These are phyloP conservation scores for Glaucidium brasilianum DNA, from an alignment of 2,113 vertebrate species.

Conservation along the genomic window DNA sequence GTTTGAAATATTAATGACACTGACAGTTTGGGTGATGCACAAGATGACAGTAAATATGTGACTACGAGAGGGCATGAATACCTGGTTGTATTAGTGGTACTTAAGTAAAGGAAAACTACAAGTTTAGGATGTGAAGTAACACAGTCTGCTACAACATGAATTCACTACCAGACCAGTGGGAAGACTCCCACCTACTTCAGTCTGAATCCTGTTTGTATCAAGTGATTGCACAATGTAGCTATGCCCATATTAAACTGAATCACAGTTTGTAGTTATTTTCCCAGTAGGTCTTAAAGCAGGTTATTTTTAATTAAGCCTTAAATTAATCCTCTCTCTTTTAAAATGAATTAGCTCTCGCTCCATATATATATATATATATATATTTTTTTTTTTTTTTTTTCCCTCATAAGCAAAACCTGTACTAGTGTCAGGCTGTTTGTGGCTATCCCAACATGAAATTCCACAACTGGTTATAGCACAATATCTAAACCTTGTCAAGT, in stretches of 20 bases:
- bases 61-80: neutral
- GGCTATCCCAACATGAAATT: neutral
- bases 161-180: neutral
- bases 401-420: neutral
- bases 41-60: neutral
- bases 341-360: neutral
- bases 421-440: neutral
- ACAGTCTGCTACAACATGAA: neutral
- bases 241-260: neutral
- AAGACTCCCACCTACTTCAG: neutral
- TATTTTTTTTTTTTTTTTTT: neutral
- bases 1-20: neutral
- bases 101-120: neutral
- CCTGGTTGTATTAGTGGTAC: neutral
- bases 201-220: neutral
- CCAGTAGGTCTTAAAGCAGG: neutral
- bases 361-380: too few relatives aligned
- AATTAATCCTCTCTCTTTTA: neutral
- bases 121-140: neutral
- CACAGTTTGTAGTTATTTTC: neutral
- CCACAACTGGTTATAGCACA: neutral
- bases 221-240: neutral
- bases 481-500: neutral
- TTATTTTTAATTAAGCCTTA: constrained; percentile 17
- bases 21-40: neutral